Conservation (phyloP, 2,888 invertebrate species). For the Caenorhabditis angaria region DNA sequence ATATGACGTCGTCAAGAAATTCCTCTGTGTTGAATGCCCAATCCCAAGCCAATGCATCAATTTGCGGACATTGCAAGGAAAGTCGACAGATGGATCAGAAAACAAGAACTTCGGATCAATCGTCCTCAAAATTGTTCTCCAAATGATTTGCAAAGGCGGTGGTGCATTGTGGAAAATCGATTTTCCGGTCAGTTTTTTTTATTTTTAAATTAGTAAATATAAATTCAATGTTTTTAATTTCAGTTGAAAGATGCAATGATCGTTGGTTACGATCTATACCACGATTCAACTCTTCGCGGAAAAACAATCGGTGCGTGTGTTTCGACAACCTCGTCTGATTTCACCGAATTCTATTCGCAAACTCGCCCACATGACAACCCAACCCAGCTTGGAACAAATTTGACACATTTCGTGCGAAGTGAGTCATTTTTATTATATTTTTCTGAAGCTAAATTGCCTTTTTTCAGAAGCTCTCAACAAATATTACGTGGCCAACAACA, state of each 20-base stretch:
- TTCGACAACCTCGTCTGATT: constrained; percentile 80
- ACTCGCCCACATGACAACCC: constrained; percentile 81
- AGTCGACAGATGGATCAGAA: constrained; percentile 71
- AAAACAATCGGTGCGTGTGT: constrained; percentile 85
- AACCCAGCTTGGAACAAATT: constrained; percentile 82
- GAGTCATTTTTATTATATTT: constrained; percentile 72
- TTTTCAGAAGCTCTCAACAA: constrained; percentile 79
- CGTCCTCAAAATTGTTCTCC: constrained; percentile 90
- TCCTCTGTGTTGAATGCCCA: constrained; percentile 69
- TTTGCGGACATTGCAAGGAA: constrained; percentile 76
- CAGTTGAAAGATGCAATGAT: constrained; percentile 77
- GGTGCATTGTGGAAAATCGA: constrained; percentile 87
- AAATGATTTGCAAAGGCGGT: constrained; percentile 90
- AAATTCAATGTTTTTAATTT: too few relatives aligned
- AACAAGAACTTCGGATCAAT: constrained; percentile 81
- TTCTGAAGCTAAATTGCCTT: constrained; percentile 72
- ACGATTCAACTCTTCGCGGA: constrained; percentile 80
- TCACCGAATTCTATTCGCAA: constrained; percentile 81
- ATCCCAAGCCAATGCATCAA: constrained; percentile 74
- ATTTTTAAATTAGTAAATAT: neutral
- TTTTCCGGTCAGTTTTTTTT: constrained; percentile 76
- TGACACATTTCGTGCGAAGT: constrained; percentile 74
- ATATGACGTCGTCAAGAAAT: constrained; percentile 87
- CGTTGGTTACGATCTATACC: constrained; percentile 86
- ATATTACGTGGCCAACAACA: constrained; percentile 78